Percentiles rank a stretch among this genome's conserved stretches.
phyloP scores from a whole-genome alignment of 1,140 invertebrate species.

The Caerostris extrusa region DNA sequence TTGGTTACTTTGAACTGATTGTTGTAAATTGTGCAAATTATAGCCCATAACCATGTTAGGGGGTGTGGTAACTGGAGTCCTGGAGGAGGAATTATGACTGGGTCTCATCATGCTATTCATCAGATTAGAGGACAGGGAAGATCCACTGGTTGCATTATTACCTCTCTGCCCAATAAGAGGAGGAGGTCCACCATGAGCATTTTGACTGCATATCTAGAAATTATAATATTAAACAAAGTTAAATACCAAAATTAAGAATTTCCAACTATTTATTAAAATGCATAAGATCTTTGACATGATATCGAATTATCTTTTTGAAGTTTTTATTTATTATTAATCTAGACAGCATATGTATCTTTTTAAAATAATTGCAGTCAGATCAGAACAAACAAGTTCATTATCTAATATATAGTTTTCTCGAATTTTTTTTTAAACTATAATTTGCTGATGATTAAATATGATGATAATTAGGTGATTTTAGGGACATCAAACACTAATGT shows the following conservation, averaged over 20 bases:
- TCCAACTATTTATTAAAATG: too few species aligned
- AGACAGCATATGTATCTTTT: too few species aligned
- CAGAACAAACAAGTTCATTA: too few species aligned
- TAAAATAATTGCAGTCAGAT: too few species aligned
- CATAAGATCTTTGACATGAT: too few species aligned
- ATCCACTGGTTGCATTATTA: slow-evolving; percentile 48
- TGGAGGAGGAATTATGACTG: slow-evolving; percentile 66
- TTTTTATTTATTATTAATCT: too few species aligned
- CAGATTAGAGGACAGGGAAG: slow-evolving; percentile 68
- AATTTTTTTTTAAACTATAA: too few species aligned
- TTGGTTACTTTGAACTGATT: slow-evolving; percentile 72
- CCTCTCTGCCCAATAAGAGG: slow-evolving; percentile 60
- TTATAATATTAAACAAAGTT: not conserved
- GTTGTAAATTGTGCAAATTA: slow-evolving; percentile 72
- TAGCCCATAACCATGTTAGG: slow-evolving; percentile 81
- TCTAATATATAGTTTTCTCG: too few species aligned
- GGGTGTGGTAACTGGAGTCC: slow-evolving; percentile 80
- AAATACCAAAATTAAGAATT: not conserved
- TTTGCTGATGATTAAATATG: too few species aligned
- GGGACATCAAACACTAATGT: too few species aligned
- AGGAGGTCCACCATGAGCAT: slow-evolving; percentile 58
- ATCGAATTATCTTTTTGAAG: too few species aligned
- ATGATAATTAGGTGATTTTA: too few species aligned
- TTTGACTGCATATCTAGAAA: slow-evolving; percentile 69
- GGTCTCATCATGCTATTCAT: slow-evolving; percentile 76